Conservation (phyloP, 2,888 invertebrate species). For the Pyrochroa serraticornis region DNA sequence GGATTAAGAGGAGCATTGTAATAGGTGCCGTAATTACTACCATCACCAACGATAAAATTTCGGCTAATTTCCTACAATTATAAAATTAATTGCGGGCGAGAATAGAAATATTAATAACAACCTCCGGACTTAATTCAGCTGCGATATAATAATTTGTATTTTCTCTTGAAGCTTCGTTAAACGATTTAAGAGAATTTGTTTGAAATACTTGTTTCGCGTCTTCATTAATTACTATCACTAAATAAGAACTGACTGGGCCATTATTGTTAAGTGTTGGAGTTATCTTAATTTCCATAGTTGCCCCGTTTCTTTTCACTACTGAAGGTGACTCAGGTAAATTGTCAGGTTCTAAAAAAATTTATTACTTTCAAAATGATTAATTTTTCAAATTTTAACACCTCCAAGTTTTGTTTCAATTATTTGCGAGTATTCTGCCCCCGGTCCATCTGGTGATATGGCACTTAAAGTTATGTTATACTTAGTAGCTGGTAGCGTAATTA, state of each 20-base stretch:
- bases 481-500: conserved; percentile 75
- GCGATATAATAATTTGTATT: conserved; percentile 81
- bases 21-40: conserved; percentile 73
- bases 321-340: conserved; percentile 74
- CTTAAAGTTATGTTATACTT: conserved; percentile 75
- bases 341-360: conserved; percentile 60
- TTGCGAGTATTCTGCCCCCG: conserved; percentile 64
- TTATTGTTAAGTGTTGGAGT: conserved; percentile 73
- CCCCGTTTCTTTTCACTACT: conserved; percentile 66
- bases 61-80: conserved; percentile 62
- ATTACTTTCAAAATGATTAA: conserved; percentile 1
- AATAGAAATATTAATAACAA: conserved; percentile 30
- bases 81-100: conserved; percentile 10
- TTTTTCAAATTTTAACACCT: conserved; percentile 42
- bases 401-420: conserved; percentile 75
- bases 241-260: conserved; percentile 78
- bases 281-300: conserved; percentile 70
- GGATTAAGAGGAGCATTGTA: conserved; percentile 76
- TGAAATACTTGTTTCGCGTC: conserved; percentile 69
- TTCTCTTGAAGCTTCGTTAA: conserved; percentile 69
- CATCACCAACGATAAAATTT: conserved; percentile 80
- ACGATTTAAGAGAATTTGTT: conserved; percentile 66
- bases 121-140: conserved; percentile 75
- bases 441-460: conserved; percentile 67
- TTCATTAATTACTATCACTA: conserved; percentile 75